Evolutionary conservation across 2,113 vertebrate species (phyloP), one percentile per base, ranked within the genome.

Genomic region (Chionomys nivalis): DNA sequence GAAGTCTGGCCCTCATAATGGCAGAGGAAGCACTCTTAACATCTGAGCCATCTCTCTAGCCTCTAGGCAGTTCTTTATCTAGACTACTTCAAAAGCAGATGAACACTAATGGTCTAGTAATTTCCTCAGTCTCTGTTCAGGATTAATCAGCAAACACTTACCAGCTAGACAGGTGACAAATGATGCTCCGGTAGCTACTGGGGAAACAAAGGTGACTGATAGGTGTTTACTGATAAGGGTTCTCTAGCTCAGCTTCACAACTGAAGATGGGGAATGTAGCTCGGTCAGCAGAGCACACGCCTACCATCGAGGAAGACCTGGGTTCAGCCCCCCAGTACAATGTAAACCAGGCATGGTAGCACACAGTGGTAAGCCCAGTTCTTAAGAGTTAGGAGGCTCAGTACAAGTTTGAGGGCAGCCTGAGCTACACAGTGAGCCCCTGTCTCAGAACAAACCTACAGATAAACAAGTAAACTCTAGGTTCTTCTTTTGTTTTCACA

Each of bases 41-140:
- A 47, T 36, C 63, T 47, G 83, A 36, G 42, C 10, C 44, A 87
- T 21, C 44, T 68, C 63, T 33, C 66, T 47, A 61, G 83, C 77
- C 83, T 70, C 21, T 66, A 42, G 19, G n/a, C 70, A 90, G 47
- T n/a, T 63, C 70, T 87, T 94, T 82, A 65, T 76, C 65, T 66
- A 52, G 75, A 83, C 63, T 77, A 90, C 73, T 96, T 87, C 42
- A 78, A 31, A 89, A 68, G n/a, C 21, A n/a, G 70, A 96, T 79
- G 76, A 89, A 49, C 26, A 49, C 70, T 52, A 31, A 63, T 13
- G 10, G 39, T 70, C 90, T 49, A 31, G 33, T 75, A 28, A 95
- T 89, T 77, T 96, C 76, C 73, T 97, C 49, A n/a, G 28, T 77
- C 23, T n/a, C 79, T 83, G 42, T 89, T 79, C 81, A 28, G 52